Percentiles rank a stretch among this genome's conserved stretches.
These are phyloP conservation scores for Isichthys henryi DNA, from an alignment of 2,113 vertebrate genomes.

Conservation along the genomic window DNA sequence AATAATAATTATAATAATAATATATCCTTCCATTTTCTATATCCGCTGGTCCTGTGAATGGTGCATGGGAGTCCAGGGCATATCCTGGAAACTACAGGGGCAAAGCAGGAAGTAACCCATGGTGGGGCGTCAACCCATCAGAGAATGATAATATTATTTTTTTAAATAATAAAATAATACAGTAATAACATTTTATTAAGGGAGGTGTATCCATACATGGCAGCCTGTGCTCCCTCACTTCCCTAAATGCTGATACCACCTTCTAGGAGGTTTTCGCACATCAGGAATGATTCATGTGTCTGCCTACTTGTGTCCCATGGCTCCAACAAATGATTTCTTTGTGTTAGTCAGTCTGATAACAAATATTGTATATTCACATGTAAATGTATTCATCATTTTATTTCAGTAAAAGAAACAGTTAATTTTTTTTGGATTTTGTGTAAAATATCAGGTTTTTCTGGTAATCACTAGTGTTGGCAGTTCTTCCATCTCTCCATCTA, in stretches of 20 bases:
- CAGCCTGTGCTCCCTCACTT: constrained; percentile 25
- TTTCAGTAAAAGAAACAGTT: neutral
- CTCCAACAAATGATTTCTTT: neutral
- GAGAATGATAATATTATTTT: neutral
- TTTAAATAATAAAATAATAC: neutral
- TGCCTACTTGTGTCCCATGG: neutral
- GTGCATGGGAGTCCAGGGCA: neutral
- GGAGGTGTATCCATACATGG: constrained; percentile 7
- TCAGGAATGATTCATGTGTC: neutral
- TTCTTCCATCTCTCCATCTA: neutral
- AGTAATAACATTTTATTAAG: neutral
- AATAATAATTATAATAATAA: neutral
- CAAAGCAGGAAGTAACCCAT: neutral
- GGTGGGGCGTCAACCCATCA: neutral
- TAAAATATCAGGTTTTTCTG: neutral
- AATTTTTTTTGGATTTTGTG: neutral
- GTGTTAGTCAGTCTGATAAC: neutral
- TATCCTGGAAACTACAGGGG: neutral
- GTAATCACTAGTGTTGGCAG: neutral
- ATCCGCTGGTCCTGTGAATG: neutral
- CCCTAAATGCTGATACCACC: neutral
- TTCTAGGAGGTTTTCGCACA: neutral
- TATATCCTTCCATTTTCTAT: neutral
- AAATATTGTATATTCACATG: neutral
- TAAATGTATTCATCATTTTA: neutral